A percentile compares a stretch with the other conserved stretches of the same genome.
phyloP scores from a whole-genome alignment of 2,888 invertebrate species.

The Drosophila pullipes region DNA sequence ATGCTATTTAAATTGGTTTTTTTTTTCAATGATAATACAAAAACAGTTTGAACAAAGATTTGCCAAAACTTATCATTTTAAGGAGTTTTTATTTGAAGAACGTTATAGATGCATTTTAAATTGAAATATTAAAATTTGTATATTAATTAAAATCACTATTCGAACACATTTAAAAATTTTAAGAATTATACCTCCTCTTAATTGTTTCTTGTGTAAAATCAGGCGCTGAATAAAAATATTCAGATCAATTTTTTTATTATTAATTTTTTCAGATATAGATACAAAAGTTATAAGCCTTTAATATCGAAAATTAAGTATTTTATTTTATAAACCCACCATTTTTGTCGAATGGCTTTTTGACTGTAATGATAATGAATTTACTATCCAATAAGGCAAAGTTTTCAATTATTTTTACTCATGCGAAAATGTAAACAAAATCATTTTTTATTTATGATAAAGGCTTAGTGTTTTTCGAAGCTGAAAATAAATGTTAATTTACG shows the following conservation, averaged over 20 bases:
- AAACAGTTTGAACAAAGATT: background rate
- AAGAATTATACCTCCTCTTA: background rate
- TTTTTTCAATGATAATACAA: background rate
- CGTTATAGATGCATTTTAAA: background rate
- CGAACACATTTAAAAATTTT: background rate
- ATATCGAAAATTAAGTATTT: background rate
- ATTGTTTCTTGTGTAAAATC: background rate
- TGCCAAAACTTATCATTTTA: background rate
- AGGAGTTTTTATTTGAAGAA: background rate
- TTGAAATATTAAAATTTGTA: background rate
- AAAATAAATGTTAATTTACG: background rate
- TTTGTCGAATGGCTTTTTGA: background rate
- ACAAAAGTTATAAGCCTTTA: background rate
- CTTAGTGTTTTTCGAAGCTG: background rate
- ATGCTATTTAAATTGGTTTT: slow-evolving; percentile 29
- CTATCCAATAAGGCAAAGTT: background rate
- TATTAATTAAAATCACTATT: background rate
- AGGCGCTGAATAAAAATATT: background rate
- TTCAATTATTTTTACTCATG: background rate
- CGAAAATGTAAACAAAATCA: background rate
- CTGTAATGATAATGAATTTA: background rate
- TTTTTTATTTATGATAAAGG: background rate
- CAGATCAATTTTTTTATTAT: background rate
- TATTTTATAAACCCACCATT: background rate
- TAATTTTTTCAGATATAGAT: background rate